Evolutionary conservation across 1,140 invertebrate species (phyloP), one percentile per base, ranked within the genome.

Genomic region (Elysia chlorotica): DNA sequence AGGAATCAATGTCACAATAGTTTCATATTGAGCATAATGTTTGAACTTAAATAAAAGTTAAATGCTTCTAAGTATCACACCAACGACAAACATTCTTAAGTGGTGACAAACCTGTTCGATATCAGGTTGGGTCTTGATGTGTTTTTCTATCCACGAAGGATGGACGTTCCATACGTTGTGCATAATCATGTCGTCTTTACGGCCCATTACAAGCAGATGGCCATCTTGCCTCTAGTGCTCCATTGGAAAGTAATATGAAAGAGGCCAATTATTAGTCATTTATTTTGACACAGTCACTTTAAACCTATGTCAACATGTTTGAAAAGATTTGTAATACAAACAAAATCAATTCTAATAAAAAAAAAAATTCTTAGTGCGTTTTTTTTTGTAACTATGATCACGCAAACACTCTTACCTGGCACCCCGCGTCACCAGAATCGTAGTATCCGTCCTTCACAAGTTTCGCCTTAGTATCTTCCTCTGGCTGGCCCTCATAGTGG

Each of bases 141-240:
- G 21, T 57, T 57, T 57, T 23, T 57, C 56, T 57, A 57, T 57
- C 56, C 56, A 57, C 6, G 56, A 57, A 10, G 56, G 56, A 57
- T 57, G 56, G 23, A 57, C 30, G 56, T 57, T 57, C 6, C 21
- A 57, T 6, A 23, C 30, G 23, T 57, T 57, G 23, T 57, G 56
- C 5, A 57, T 10, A 5, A 57, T 57, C 56, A 57, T 57, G 56
- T 6, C 23, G 56, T 57, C 56, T 14, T 6, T 14, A 23, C 56
- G 6, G 23, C 56, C 56, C 6, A 6, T 57, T 28, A 57, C 56
- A 57, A 57, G 30, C 56, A 57, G 30, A 23, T 57, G 56, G 6
- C 56, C 56, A 23, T 57, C 23, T 23, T 14, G 6, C 30, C 23
- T 6, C 56, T 57, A n/a, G n/a, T n/a, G n/a, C n/a, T n/a, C n/a